Conservation (phyloP, 2,113 vertebrate species). For the Catharus fuscescens region DNA sequence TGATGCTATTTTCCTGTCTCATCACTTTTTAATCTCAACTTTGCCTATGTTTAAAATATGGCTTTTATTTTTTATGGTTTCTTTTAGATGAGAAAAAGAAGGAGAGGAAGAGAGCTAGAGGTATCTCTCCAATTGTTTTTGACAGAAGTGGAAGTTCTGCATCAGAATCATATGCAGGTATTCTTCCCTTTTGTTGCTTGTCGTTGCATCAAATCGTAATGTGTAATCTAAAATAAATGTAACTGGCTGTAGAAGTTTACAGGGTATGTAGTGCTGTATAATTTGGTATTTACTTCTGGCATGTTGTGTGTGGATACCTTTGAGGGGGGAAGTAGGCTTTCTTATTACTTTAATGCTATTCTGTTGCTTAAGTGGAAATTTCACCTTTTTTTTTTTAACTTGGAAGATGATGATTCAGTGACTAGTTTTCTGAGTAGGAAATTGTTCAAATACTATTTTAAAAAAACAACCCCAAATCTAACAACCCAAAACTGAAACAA, state of each 20-base stretch:
- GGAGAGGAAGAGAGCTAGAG: constrained; percentile 88
- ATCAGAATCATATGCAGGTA: constrained; percentile 90
- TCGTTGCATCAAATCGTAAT: constrained; percentile 17
- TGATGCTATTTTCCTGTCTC: not conserved
- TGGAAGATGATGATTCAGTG: constrained; percentile 87
- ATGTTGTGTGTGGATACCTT: constrained; percentile 79
- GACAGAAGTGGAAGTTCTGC: constrained; percentile 92
- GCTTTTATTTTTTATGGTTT: not conserved
- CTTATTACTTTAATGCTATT: constrained; percentile 80
- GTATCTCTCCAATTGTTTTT: constrained; percentile 91
- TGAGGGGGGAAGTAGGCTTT: constrained; percentile 71
- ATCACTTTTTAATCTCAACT: not conserved
- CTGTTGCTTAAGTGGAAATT: constrained; percentile 83
- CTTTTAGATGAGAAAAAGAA: constrained; percentile 85
- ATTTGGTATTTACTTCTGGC: constrained; percentile 75
- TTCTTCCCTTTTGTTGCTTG: constrained; percentile 53
- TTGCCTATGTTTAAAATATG: not conserved
- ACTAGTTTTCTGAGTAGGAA: constrained; percentile 84
- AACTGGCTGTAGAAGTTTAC: constrained; percentile 37
- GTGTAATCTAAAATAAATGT: constrained; percentile 36
- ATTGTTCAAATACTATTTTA: constrained; percentile 66
- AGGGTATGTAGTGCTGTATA: constrained; percentile 63
- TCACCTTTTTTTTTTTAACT: constrained; percentile 69
- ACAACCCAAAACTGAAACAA: constrained; percentile 47
- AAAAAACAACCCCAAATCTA: constrained; percentile 60